Evolutionary conservation across 1,140 invertebrate genomes (phyloP), one percentile per base, ranked within the genome.

Genomic region (Aphidius ervi): DNA sequence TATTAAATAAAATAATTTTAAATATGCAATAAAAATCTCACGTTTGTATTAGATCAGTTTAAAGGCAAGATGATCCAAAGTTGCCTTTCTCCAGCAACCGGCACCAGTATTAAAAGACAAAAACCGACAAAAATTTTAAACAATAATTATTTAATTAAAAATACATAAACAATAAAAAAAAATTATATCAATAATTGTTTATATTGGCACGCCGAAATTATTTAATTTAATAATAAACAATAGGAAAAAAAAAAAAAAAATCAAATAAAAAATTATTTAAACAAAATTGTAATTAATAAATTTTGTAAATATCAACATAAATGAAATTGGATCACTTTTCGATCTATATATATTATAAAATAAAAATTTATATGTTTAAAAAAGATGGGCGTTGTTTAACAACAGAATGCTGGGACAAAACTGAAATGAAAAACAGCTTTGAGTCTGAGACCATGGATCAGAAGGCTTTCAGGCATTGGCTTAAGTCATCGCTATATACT

Each of bases 401-500:
- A 49, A 49, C 20, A 9, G 56, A 62, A 42, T 47, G 56, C 16
- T 56, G 56, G 45, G 31, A 62, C 56, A 49, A 57, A 58, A 62
- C 61, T 62, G 61, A 62, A 62, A 62, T 49, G 56, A 48, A 62
- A 62, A 62, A 62, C 55, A 53, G 42, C 49, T 58, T 43, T 58
- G 43, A 56, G 49, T 62, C 56, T 62, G 23, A 31, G 23, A 31
- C 23, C 23, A 31, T 31, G 23, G 23, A 31, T 31, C 23, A 31
- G 23, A 31, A 31, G 23, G 4, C 23, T 56, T 9, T 45, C 58
- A 5, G 39, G 42, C 46, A n/a, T 40, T 39, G 56, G 56, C 43
- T 62, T 58, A 58, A 62, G 61, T 62, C 61, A 62, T 62, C 56
- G 56, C 55, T 62, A 31, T 62, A 31, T 57, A 58, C 61, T 58